phyloP scores from a whole-genome alignment of 2,888 invertebrate genomes.

The Chromoteleia sp. region DNA sequence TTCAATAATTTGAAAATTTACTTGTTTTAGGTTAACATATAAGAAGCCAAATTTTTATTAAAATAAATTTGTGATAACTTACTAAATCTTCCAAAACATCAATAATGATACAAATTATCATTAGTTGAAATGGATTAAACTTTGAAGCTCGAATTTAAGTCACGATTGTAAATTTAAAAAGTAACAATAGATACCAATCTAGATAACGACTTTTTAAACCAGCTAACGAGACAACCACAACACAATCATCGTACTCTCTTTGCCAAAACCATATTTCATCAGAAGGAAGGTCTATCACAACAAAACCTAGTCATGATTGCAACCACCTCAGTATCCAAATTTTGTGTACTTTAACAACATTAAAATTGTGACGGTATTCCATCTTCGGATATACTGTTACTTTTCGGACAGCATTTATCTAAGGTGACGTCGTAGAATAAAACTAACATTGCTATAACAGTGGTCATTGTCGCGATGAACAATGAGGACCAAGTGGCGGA shows the following conservation, averaged over 20 bases:
- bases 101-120: too few species aligned
- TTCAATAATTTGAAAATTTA: too few species aligned
- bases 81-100: too few species aligned
- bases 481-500: slow-evolving; percentile 48
- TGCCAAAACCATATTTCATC: slow-evolving; percentile 19
- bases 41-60: too few species aligned
- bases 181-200: too few species aligned
- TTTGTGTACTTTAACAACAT: slow-evolving; percentile 34
- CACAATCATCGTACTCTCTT: neutral
- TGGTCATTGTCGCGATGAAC: slow-evolving; percentile 33
- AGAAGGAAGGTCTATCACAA: slow-evolving; percentile 20
- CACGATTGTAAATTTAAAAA: too few species aligned
- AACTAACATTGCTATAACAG: slow-evolving; percentile 52
- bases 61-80: too few species aligned
- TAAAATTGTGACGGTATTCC: slow-evolving; percentile 23
- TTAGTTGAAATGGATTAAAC: too few species aligned
- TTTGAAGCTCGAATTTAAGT: too few species aligned
- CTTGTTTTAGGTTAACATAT: too few species aligned
- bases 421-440: slow-evolving; percentile 44
- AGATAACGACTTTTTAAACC: too few species aligned
- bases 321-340: slow-evolving; percentile 19
- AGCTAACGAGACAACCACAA: neutral
- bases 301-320: slow-evolving; percentile 23
- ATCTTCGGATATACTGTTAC: slow-evolving; percentile 22
- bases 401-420: slow-evolving; percentile 47